Percentiles rank a stretch among this genome's conserved stretches.
phyloP scores from a whole-genome alignment of 1,140 invertebrate genomes.

The Zophobas atratus region DNA sequence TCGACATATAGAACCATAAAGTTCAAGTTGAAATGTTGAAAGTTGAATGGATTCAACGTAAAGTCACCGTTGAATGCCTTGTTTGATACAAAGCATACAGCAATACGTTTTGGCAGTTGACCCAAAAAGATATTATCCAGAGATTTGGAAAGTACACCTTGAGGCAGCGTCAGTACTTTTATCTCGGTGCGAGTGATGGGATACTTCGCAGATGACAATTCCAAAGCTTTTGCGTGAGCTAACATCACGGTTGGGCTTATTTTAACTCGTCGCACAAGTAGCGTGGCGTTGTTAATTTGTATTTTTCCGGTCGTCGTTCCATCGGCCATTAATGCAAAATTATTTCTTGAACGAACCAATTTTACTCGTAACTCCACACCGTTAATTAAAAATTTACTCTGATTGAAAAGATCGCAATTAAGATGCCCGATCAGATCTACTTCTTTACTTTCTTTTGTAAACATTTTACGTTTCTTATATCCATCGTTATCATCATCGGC shows the following conservation, averaged over 20 bases:
- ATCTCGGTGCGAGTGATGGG: neutral
- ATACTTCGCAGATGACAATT: neutral
- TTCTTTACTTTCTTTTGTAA: too few relatives aligned
- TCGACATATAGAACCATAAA: neutral
- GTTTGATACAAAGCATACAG: neutral
- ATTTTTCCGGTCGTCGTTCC: neutral
- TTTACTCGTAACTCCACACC: neutral
- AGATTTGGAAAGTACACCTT: neutral
- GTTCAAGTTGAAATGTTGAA: neutral
- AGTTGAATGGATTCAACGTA: slow-evolving; percentile 4
- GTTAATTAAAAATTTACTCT: neutral
- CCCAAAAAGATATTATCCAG: slow-evolving; percentile 5
- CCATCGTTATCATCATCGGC: too few relatives aligned
- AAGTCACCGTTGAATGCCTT: slow-evolving; percentile 5
- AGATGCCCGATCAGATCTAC: neutral
- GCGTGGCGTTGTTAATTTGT: too few relatives aligned
- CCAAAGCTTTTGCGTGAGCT: too few relatives aligned
- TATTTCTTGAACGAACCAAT: neutral
- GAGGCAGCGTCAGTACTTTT: neutral
- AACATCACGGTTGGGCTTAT: too few relatives aligned
- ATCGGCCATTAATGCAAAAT: neutral
- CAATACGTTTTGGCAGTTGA: slow-evolving; percentile 9
- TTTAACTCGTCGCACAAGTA: too few relatives aligned
- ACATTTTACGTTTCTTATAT: too few relatives aligned
- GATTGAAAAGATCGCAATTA: neutral